Conservation (phyloP, 2,797 vertebrate species). For the Arremon aurantiirostris region DNA sequence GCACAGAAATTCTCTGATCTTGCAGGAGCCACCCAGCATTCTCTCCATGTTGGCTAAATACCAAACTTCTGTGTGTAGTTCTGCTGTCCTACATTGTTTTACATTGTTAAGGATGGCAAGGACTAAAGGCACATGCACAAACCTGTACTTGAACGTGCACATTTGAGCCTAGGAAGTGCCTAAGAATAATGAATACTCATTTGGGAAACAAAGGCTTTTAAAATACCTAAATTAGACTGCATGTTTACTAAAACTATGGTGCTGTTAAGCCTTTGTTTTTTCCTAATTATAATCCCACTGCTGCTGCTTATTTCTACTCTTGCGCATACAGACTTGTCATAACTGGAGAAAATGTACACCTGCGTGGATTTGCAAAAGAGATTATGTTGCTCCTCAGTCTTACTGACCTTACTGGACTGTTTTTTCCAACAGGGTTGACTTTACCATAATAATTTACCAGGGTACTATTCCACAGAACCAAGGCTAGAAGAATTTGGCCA, state of each 20-base stretch:
- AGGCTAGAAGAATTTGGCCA: neutral
- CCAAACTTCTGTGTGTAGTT: neutral
- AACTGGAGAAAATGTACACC: neutral
- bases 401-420: neutral
- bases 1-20: neutral
- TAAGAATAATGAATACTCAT: neutral
- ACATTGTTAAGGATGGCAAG: neutral
- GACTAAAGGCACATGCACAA: neutral
- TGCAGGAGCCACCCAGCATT: neutral
- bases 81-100: neutral
- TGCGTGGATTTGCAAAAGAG: neutral
- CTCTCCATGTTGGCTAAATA: neutral
- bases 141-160: neutral
- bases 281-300: neutral
- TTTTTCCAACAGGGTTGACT: neutral
- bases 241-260: neutral
- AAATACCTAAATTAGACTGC: neutral
- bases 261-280: neutral
- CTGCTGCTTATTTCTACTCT: neutral
- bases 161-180: slow-evolving; percentile 11
- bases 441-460: neutral
- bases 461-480: neutral
- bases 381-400: neutral
- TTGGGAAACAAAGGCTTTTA: neutral
- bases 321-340: neutral